phyloP scores from a whole-genome alignment of 2,797 vertebrate species.

The Anguilla megastoma region DNA sequence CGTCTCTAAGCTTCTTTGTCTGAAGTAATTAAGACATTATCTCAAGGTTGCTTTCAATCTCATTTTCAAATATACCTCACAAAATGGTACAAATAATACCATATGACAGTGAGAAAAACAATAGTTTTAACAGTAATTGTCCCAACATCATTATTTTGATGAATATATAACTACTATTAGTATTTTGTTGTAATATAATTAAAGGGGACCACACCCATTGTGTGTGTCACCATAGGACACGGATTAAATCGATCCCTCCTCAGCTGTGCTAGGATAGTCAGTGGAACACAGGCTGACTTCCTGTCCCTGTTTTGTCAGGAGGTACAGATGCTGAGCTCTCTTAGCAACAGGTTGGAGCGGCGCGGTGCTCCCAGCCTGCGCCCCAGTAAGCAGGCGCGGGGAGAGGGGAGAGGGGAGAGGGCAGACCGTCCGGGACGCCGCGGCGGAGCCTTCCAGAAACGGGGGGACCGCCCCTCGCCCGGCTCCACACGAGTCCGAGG shows the following conservation, averaged over 20 bases:
- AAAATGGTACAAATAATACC: background rate
- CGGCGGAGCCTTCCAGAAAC: background rate
- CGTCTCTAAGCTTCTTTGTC: background rate
- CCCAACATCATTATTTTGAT: background rate
- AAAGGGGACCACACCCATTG: background rate
- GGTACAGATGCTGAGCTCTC: constrained; percentile 21
- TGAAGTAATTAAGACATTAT: constrained; percentile 1
- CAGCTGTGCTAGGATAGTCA: background rate
- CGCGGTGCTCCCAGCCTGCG: background rate
- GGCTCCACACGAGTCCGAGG: background rate
- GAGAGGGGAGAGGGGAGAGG: background rate
- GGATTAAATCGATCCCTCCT: background rate
- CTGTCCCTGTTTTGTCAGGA: background rate
- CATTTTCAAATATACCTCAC: background rate
- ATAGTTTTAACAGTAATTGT: background rate
- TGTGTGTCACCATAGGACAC: background rate
- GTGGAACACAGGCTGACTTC: background rate
- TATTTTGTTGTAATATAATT: background rate
- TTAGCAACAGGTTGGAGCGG: constrained; percentile 38
- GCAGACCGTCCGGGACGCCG: background rate
- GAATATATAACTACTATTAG: background rate
- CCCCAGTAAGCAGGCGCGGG: background rate
- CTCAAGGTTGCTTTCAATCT: background rate
- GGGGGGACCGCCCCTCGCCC: background rate
- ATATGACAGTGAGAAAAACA: background rate